Conservation (phyloP, 2,797 vertebrate genomes). For the Melanotaenia trifasciata region DNA sequence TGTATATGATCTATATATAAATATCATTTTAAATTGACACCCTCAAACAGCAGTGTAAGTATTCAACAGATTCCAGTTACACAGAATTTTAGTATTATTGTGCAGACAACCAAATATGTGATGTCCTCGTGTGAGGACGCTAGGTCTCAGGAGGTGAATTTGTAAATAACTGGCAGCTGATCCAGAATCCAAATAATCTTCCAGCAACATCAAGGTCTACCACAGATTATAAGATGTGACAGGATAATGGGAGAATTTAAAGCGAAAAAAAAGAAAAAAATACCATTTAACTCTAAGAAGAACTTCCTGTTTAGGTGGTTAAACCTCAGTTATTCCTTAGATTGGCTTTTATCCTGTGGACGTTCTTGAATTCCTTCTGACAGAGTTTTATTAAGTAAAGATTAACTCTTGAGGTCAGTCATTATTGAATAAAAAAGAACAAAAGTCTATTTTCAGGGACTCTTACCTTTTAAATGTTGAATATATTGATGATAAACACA, state of each 20-base stretch:
- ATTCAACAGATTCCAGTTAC: too few relatives aligned
- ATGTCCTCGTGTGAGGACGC: too few relatives aligned
- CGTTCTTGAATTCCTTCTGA: background rate
- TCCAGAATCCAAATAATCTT: constrained; percentile 21
- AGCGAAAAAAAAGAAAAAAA: background rate
- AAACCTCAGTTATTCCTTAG: constrained; percentile 4
- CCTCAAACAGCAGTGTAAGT: too few relatives aligned
- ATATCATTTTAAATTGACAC: too few relatives aligned
- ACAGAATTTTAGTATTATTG: too few relatives aligned
- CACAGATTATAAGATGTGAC: constrained; percentile 36
- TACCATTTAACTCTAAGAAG: constrained; percentile 10
- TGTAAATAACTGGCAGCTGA: background rate
- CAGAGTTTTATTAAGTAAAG: background rate
- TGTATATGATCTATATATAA: too few relatives aligned
- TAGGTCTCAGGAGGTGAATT: background rate
- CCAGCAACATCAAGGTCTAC: constrained; percentile 14
- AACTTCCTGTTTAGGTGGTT: constrained; percentile 9
- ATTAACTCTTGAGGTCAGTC: constrained; percentile 14
- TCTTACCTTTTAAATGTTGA: too few relatives aligned
- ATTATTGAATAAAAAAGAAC: too few relatives aligned
- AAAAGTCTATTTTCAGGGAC: too few relatives aligned
- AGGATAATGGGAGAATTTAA: constrained; percentile 26
- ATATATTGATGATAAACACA: too few relatives aligned
- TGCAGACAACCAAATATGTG: too few relatives aligned
- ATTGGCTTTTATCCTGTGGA: constrained; percentile 1